Conservation (phyloP, 1,140 invertebrate species). For the Zaprionus nigranus region DNA sequence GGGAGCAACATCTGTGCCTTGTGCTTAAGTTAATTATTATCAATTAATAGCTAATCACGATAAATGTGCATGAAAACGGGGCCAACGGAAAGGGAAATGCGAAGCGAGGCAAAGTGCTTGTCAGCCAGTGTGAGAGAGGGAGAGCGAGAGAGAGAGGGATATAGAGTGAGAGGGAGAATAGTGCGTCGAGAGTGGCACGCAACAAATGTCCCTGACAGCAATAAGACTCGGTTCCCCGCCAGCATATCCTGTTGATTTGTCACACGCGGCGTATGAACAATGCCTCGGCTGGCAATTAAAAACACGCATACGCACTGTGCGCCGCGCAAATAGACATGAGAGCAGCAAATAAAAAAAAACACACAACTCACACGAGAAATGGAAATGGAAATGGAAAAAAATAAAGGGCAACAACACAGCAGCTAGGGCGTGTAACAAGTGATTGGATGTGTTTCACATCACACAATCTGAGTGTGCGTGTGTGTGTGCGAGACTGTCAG, state of each 20-base stretch:
- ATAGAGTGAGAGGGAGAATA: not conserved
- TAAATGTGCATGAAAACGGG: slow-evolving; percentile 79
- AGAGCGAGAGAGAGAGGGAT: not conserved
- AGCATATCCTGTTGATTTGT: slow-evolving; percentile 73
- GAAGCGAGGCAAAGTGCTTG: slow-evolving; percentile 16
- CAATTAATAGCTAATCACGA: slow-evolving; percentile 82
- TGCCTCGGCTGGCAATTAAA: slow-evolving; percentile 57
- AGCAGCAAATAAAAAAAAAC: not conserved
- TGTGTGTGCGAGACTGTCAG: not conserved
- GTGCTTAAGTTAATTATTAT: slow-evolving; percentile 82
- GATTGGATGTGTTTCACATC: slow-evolving; percentile 37
- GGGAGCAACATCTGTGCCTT: slow-evolving; percentile 61
- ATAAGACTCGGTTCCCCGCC: slow-evolving; percentile 25
- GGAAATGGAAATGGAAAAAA: not conserved
- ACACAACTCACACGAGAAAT: not conserved
- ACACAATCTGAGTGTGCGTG: slow-evolving; percentile 7
- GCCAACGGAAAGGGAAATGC: slow-evolving; percentile 27
- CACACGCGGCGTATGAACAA: slow-evolving; percentile 70
- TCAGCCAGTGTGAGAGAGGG: not conserved
- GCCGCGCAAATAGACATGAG: slow-evolving; percentile 6
- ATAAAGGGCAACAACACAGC: slow-evolving; percentile 16
- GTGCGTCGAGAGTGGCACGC: slow-evolving; percentile 39
- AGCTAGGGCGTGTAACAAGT: slow-evolving; percentile 47
- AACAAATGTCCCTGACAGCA: slow-evolving; percentile 58
- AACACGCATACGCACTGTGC: slow-evolving; percentile 63